phyloP scores from a whole-genome alignment of 2,888 invertebrate genomes.

The Mesorhabditis sp. region DNA sequence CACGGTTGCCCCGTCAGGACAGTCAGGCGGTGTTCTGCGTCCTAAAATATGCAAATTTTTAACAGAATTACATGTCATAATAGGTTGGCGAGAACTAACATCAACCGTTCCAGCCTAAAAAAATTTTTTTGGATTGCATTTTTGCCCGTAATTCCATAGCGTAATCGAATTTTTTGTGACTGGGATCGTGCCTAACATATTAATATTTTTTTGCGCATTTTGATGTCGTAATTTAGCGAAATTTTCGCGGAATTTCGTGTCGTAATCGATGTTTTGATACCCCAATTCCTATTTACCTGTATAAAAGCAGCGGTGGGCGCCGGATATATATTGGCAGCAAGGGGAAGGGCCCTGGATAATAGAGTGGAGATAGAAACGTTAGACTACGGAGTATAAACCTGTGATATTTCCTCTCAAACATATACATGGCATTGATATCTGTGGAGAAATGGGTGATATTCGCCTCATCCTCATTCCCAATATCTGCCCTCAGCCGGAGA shows the following conservation, averaged over 20 bases:
- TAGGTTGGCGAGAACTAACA: no score
- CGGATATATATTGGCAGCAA: background rate
- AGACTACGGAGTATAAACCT: constrained; percentile 5
- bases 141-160: no score
- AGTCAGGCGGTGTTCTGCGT: background rate
- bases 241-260: no score
- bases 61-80: no score
- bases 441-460: constrained; percentile 24
- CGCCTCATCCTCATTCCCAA: constrained; percentile 10
- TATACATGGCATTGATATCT: constrained; percentile 35
- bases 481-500: background rate
- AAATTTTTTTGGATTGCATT: no score
- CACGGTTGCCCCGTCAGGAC: background rate
- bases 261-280: no score
- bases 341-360: background rate
- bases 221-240: no score
- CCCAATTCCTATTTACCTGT: background rate
- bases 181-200: no score
- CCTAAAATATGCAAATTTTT: background rate
- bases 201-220: no score
- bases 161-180: no score
- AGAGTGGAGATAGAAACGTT: no score
- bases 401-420: constrained; percentile 20
- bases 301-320: background rate
- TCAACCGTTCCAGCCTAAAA: no score